Conservation (phyloP, 2,113 vertebrate species). For the Colinus virginianus region DNA sequence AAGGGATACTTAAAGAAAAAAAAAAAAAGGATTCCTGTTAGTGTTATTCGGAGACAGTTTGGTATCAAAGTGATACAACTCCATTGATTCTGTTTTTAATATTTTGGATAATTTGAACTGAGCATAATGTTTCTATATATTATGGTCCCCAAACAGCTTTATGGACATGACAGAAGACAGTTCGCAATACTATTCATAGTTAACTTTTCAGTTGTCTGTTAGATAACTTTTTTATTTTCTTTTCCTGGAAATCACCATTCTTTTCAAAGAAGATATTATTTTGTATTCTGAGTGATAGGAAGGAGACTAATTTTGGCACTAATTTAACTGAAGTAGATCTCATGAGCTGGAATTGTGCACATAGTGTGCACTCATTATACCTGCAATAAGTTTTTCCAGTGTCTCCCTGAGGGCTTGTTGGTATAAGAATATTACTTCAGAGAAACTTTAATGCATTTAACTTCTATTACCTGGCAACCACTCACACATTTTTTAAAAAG, state of each 20-base stretch:
- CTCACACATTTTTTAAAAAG: neutral
- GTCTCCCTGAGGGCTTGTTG: neutral
- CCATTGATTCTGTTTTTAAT: neutral
- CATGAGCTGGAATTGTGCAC: neutral
- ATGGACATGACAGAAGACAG: neutral
- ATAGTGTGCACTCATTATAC: neutral
- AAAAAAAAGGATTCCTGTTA: neutral
- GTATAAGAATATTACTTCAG: neutral
- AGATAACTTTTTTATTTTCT: neutral
- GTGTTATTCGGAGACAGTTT: neutral
- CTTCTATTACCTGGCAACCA: neutral
- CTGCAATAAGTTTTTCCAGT: neutral
- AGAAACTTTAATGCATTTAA: neutral
- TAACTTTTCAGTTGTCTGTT: neutral
- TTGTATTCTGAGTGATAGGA: neutral
- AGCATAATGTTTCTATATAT: neutral
- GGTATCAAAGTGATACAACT: neutral
- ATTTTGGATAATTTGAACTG: neutral
- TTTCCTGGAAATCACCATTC: neutral
- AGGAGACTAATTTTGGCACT: slow-evolving; percentile 5
- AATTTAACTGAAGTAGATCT: neutral
- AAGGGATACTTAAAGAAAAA: too few relatives aligned
- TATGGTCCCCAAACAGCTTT: neutral
- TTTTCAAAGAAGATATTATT: neutral
- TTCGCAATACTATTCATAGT: neutral